Percentiles rank a stretch among this genome's conserved stretches.
Evolutionary conservation across 2,888 invertebrate genomes (phyloP).

Genomic region (Heliconius erato): DNA sequence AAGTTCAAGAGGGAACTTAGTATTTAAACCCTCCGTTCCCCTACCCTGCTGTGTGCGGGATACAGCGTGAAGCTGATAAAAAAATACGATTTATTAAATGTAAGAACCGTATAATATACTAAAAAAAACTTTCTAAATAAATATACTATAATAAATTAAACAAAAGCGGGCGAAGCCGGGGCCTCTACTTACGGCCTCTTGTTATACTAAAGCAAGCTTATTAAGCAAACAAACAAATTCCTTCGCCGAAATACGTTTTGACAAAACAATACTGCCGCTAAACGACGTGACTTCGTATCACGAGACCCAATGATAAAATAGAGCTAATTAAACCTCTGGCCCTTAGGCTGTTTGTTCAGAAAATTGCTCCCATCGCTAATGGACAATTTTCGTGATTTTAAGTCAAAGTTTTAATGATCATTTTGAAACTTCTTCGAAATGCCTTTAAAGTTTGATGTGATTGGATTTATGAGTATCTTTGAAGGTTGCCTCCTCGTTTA

Average conservation of each 20-base stretch:
- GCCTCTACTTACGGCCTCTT: no score
- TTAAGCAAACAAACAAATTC: background rate
- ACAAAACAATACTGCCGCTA: conserved; percentile 29
- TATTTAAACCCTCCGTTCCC: no score
- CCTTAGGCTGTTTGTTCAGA: conserved; percentile 56
- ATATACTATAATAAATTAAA: no score
- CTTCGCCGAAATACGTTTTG: conserved; percentile 1
- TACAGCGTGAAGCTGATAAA: no score
- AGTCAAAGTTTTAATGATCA: conserved; percentile 64
- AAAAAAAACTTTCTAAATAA: no score
- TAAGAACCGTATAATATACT: no score
- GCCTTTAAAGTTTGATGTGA: conserved; percentile 60
- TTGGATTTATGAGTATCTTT: conserved; percentile 60
- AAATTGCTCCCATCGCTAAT: conserved; percentile 57
- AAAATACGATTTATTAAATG: no score
- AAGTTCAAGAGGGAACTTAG: no score
- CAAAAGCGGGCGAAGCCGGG: no score
- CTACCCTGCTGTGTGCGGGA: no score
- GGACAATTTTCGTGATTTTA: conserved; percentile 62
- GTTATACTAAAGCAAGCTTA: background rate
- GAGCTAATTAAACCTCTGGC: conserved; percentile 55
- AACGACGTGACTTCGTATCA: conserved; percentile 32
- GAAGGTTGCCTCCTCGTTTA: conserved; percentile 46
- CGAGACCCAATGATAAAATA: conserved; percentile 50
- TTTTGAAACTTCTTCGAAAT: conserved; percentile 58